phyloP scores from a whole-genome alignment of 2,797 vertebrate species.

The Halcyon badia region DNA sequence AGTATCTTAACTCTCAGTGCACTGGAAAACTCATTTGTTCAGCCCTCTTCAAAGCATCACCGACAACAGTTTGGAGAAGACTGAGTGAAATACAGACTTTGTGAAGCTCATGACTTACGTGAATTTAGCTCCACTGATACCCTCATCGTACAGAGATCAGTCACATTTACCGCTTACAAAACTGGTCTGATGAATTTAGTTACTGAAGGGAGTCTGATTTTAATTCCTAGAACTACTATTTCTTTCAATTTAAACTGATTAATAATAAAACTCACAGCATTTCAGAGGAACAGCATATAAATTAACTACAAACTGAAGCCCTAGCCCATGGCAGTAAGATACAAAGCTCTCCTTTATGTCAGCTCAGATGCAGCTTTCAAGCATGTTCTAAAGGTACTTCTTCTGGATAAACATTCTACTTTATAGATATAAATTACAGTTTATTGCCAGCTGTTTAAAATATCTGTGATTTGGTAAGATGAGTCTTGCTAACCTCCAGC shows the following conservation, averaged over 20 bases:
- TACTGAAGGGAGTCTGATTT: slow-evolving; percentile 67
- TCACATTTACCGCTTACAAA: not conserved
- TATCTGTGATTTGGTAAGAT: slow-evolving; percentile 72
- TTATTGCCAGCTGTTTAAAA: slow-evolving; percentile 70
- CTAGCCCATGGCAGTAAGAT: slow-evolving; percentile 58
- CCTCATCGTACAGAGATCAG: not conserved
- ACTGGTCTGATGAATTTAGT: slow-evolving; percentile 46
- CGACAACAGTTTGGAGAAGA: not conserved
- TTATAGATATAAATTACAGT: slow-evolving; percentile 69
- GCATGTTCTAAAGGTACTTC: slow-evolving; percentile 55
- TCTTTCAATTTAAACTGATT: slow-evolving; percentile 68
- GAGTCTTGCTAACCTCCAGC: slow-evolving; percentile 49
- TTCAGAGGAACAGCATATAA: slow-evolving; percentile 61
- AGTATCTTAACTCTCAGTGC: not conserved
- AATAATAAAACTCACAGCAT: slow-evolving; percentile 64
- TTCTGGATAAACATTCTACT: slow-evolving; percentile 63
- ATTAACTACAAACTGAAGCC: slow-evolving; percentile 73
- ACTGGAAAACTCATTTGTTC: slow-evolving; percentile 3
- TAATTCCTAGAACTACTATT: slow-evolving; percentile 60
- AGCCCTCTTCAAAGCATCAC: not conserved
- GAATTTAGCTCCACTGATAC: not conserved
- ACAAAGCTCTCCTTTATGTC: slow-evolving; percentile 61
- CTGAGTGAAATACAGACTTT: not conserved
- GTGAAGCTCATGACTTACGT: not conserved
- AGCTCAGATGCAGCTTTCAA: slow-evolving; percentile 62